Percentiles rank a stretch among this genome's conserved stretches.
Evolutionary conservation across 2,888 invertebrate genomes (phyloP).

Genomic region (Daptonema setosum): DNA sequence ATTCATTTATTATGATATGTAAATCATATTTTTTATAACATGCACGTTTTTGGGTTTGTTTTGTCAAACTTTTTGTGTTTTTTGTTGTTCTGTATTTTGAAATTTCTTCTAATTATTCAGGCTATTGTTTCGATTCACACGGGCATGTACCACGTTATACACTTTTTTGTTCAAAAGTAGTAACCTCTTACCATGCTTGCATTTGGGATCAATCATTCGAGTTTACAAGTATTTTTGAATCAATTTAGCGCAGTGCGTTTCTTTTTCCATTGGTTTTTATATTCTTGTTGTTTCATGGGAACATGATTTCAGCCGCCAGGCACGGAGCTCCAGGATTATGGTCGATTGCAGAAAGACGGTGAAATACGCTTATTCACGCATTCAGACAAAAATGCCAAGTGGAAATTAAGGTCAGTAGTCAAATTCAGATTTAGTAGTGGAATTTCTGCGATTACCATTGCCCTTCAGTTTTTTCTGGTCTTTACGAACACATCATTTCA

Average conservation of each 20-base stretch:
- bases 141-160: no score
- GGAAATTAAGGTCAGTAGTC: slow-evolving; percentile 6
- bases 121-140: no score
- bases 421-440: no score
- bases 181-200: no score
- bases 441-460: no score
- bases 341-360: slow-evolving; percentile 71
- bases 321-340: slow-evolving; percentile 63
- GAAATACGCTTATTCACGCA: slow-evolving; percentile 41
- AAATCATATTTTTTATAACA: background rate
- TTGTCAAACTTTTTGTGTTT: no score
- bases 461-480: no score
- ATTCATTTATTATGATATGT: background rate
- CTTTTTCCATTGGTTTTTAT: background rate
- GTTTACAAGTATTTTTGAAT: background rate
- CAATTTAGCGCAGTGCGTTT: background rate
- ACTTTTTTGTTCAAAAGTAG: no score
- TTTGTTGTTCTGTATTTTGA: no score
- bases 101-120: no score
- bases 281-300: background rate
- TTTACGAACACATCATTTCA: no score
- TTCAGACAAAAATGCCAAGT: slow-evolving; percentile 1
- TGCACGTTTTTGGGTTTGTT: background rate
- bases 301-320: slow-evolving; percentile 46
- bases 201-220: no score